Conservation (phyloP, 2,113 vertebrate genomes). For the Sorex fumeus region DNA sequence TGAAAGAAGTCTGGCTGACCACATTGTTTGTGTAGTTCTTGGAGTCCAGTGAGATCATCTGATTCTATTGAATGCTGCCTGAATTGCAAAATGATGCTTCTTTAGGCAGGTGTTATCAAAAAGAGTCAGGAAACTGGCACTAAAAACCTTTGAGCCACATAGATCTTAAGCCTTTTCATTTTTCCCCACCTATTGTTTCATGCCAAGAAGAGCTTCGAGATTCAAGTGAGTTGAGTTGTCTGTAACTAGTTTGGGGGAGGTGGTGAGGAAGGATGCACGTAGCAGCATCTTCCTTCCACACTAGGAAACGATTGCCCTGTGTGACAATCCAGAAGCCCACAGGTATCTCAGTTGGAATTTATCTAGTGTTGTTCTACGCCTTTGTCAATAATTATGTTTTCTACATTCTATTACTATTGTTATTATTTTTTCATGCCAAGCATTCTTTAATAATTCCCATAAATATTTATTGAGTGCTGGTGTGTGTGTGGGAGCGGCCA, state of each 20-base stretch:
- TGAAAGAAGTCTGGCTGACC: background rate
- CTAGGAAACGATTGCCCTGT: conserved; percentile 13
- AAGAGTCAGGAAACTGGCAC: background rate
- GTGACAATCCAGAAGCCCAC: background rate
- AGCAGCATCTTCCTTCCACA: background rate
- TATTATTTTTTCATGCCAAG: background rate
- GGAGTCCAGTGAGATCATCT: conserved; percentile 35
- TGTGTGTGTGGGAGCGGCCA: background rate
- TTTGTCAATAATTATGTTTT: conserved; percentile 33
- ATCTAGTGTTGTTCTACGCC: background rate
- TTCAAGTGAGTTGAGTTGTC: background rate
- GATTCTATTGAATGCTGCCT: conserved; percentile 20
- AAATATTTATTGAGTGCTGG: conserved; percentile 17
- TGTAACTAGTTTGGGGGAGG: background rate
- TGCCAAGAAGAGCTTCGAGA: background rate
- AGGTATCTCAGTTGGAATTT: background rate
- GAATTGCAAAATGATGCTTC: conserved; percentile 17
- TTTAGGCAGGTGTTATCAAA: conserved; percentile 31
- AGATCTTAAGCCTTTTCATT: background rate
- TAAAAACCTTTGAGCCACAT: background rate
- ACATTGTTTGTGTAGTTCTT: background rate
- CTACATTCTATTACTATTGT: background rate
- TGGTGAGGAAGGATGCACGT: background rate
- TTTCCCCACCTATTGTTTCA: background rate
- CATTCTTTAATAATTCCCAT: conserved; percentile 30